These are phyloP conservation scores for Rhynchotus rufescens DNA, from an alignment of 2,797 vertebrate genomes.

Conservation along the genomic window DNA sequence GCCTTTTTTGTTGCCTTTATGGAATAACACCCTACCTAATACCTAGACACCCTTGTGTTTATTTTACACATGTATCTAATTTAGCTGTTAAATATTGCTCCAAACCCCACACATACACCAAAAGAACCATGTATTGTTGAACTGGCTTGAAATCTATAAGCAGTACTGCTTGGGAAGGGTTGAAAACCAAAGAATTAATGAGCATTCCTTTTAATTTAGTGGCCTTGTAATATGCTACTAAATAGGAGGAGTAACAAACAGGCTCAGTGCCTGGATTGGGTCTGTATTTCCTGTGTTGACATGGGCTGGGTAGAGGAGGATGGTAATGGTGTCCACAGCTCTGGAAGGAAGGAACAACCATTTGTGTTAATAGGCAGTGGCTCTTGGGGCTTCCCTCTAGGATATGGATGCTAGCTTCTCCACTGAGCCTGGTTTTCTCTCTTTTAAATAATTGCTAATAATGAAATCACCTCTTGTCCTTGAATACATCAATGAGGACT, in stretches of 20 bases:
- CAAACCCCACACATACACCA: not conserved
- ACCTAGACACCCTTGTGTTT: not conserved
- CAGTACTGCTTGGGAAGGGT: not conserved
- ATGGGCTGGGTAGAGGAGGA: not conserved
- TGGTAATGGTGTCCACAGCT: not conserved
- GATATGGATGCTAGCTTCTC: not conserved
- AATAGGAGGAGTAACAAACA: constrained; percentile 35
- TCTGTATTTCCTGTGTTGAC: not conserved
- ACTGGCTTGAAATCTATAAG: constrained; percentile 49
- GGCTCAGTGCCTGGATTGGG: not conserved
- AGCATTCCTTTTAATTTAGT: constrained; percentile 22
- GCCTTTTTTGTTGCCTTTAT: constrained; percentile 34
- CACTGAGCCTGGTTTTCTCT: not conserved
- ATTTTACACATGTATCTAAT: not conserved
- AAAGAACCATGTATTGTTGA: not conserved
- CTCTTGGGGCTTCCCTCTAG: not conserved
- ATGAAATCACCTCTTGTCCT: not conserved
- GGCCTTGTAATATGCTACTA: not conserved
- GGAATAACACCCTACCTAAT: not conserved
- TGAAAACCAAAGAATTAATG: constrained; percentile 37
- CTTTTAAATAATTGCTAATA: not conserved
- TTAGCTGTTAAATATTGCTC: constrained; percentile 36
- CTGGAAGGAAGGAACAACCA: not conserved
- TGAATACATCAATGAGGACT: not conserved
- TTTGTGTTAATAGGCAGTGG: not conserved